Percentiles rank a stretch among this genome's conserved stretches.
phyloP scores from a whole-genome alignment of 2,797 vertebrate species.

The Neosilurus hyrtlii region DNA sequence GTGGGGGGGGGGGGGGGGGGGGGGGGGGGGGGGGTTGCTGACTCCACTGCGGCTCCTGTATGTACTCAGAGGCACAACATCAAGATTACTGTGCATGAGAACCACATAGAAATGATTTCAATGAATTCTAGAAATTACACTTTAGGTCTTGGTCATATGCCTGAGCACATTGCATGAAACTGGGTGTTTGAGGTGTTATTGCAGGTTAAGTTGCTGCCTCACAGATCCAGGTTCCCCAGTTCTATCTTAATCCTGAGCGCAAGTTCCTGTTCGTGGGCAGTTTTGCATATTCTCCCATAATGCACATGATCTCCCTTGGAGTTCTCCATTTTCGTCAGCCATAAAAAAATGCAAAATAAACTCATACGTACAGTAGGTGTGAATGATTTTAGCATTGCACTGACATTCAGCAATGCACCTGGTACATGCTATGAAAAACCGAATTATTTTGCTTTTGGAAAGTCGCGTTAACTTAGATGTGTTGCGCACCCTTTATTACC shows the following conservation, averaged over 20 bases:
- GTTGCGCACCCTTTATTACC: not conserved
- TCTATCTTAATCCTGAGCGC: not conserved
- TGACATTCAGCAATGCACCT: too few species aligned
- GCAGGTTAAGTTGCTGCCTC: not conserved
- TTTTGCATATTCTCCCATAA: not conserved
- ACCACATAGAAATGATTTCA: too few species aligned
- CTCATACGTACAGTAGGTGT: not conserved
- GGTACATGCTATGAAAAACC: not conserved
- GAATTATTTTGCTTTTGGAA: not conserved
- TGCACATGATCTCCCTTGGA: not conserved
- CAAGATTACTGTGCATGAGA: too few species aligned
- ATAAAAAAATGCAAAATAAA: not conserved
- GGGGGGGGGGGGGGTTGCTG: not conserved
- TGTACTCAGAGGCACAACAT: not conserved
- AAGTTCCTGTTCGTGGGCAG: not conserved
- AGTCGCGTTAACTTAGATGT: not conserved
- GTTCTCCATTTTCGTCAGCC: not conserved
- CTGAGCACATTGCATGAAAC: not conserved
- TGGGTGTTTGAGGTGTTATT: not conserved
- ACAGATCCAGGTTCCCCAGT: not conserved
- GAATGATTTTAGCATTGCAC: not conserved
- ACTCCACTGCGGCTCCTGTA: not conserved
- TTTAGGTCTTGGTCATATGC: not conserved
- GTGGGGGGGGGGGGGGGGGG: not conserved
- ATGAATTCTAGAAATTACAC: not conserved